Evolutionary conservation across 2,797 vertebrate species (phyloP).

Genomic region (Muscicapa comitata): DNA sequence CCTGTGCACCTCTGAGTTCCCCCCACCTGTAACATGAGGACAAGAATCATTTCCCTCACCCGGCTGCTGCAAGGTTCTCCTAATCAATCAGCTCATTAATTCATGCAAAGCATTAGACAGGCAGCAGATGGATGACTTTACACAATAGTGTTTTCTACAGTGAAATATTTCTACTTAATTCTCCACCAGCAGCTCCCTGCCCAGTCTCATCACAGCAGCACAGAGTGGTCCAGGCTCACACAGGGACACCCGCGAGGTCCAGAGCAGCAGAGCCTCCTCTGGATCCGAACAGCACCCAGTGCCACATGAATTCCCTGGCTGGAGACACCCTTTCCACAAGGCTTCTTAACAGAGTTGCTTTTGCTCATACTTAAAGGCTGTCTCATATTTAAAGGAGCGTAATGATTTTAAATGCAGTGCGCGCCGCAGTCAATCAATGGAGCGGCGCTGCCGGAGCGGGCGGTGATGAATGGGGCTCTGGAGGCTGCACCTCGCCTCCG

Average conservation of each 20-base stretch:
- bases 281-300: fast-evolving
- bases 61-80: background rate
- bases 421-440: slow-evolving; percentile 23
- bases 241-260: background rate
- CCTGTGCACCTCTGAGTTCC: background rate
- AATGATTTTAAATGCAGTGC: slow-evolving; percentile 41
- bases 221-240: fast-evolving
- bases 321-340: background rate
- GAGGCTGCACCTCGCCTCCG: background rate
- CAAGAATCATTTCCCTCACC: background rate
- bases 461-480: slow-evolving; percentile 41
- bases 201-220: background rate
- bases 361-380: slow-evolving; percentile 18
- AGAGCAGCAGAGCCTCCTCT: fast-evolving
- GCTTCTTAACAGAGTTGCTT: background rate
- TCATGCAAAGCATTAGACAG: slow-evolving; percentile 12
- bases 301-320: background rate
- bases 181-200: background rate
- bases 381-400: background rate
- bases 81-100: slow-evolving; percentile 53
- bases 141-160: background rate
- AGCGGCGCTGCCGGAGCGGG: background rate
- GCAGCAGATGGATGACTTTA: slow-evolving; percentile 33
- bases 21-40: background rate
- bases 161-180: slow-evolving; percentile 1